Percentiles rank a stretch among this genome's conserved stretches.
Conservation (phyloP, 2,113 vertebrate species). For the Apteryx owenii region DNA sequence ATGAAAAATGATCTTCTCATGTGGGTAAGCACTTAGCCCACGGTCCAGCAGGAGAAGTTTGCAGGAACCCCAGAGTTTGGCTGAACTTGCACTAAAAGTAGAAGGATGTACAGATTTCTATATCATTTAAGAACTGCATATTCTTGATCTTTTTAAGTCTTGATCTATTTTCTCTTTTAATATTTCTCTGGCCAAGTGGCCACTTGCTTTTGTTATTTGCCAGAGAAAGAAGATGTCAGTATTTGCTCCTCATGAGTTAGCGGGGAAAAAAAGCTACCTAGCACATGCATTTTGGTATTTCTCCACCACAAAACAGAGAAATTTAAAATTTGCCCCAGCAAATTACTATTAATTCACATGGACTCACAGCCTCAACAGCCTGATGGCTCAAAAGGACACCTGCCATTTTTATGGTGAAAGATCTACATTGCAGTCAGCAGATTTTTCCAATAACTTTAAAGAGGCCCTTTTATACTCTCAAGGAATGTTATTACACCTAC, state of each 20-base stretch:
- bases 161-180: not conserved
- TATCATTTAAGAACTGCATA: not conserved
- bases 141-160: not conserved
- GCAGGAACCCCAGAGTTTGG: not conserved
- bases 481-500: not conserved
- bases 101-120: not conserved
- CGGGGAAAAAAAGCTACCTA: not conserved
- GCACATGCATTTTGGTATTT: not conserved
- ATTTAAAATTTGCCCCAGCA: not conserved
- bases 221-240: not conserved
- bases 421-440: not conserved
- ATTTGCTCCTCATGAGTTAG: not conserved
- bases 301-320: not conserved
- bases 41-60: not conserved
- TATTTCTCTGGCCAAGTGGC: not conserved
- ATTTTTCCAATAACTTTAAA: not conserved
- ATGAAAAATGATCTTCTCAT: not conserved
- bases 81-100: not conserved
- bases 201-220: not conserved
- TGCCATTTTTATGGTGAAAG: not conserved
- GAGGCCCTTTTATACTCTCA: not conserved
- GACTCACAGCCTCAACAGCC: not conserved
- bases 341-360: not conserved
- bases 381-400: not conserved
- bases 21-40: not conserved